A percentile compares a stretch with the other conserved stretches of the same genome.
These are phyloP conservation scores for Actias luna DNA, from an alignment of 2,888 invertebrate species.

Conservation along the genomic window DNA sequence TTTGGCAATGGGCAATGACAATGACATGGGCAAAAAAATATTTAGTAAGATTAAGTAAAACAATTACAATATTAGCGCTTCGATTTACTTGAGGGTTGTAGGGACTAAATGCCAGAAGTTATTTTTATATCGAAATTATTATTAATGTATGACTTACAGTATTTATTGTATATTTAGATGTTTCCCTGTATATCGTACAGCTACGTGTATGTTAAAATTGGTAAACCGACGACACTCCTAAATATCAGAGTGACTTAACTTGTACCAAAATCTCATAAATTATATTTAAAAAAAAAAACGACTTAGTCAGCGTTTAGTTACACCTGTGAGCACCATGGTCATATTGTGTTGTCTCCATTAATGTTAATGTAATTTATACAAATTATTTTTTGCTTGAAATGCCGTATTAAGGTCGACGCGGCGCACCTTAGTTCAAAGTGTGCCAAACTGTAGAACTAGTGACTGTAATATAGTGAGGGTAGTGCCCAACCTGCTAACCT, in stretches of 20 bases:
- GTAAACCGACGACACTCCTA: background rate
- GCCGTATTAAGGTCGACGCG: constrained; percentile 52
- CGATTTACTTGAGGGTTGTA: no score
- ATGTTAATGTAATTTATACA: background rate
- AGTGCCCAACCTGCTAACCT: constrained; percentile 30
- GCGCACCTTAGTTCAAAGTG: constrained; percentile 43
- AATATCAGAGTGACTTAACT: background rate
- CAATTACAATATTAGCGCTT: no score
- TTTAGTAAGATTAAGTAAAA: no score
- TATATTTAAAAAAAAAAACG: background rate
- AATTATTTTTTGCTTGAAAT: constrained; percentile 33
- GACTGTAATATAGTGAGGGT: constrained; percentile 24
- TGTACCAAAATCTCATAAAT: background rate
- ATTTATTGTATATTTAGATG: no score
- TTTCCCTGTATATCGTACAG: no score
- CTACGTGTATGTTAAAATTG: constrained; percentile 1
- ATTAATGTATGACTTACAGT: no score
- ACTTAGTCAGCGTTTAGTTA: background rate
- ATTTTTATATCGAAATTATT: no score
- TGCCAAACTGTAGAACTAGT: constrained; percentile 11
- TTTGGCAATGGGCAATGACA: no score
- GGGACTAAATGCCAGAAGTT: no score
- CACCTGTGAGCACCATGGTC: background rate
- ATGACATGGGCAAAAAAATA: no score
- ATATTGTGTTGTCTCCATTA: background rate